Base-by-base conservation (phyloP, 2,888 invertebrate genomes). In the Euplagia quadripunctaria region DNA sequence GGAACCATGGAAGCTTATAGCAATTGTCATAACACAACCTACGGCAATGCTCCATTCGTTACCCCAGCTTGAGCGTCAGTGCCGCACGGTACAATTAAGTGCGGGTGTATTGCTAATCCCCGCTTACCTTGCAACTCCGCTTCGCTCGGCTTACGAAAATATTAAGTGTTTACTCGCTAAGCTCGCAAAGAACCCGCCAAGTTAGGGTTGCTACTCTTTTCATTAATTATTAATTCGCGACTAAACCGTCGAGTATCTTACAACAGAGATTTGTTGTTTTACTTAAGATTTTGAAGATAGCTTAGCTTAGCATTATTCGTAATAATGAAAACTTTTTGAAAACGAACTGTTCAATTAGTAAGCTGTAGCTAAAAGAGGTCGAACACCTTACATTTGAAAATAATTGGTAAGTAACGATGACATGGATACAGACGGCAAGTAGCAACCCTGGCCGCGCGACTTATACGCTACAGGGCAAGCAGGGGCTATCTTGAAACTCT, bases 91-190 rank as follows among this genome's bases (percentile, higher is more conserved):
- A 64, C 64, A 55, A 55, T 64, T 7, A 55, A 55, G 43, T 20
- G 63, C 31, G 20, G 49, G 11, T 64, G 12, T 64, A 20, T 16
- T 31, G 14, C 14, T 51, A 64, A 51, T 20, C 64, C 20, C 41
- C 58, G 61, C 63, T 63, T 31, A 49, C 20, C 61, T 49, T 31
- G 31, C 51, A n/a, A 42, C 14, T 12, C 43, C 4, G 42, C 55
- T 55, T 12, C 49, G 31, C 31, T 31, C 55, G 7, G n/a, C 55
- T 55, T n/a, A 58, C 61, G 0, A 7, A 3, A 43, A 46, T 11
- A 9, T 64, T 64, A 42, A 71, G 49, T 58, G 71, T 63, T 67
- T 31, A 31, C 43, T 52, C 52, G 51, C 4, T 52, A 51, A 64
- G 51, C 63, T 46, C 43, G 55, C 8, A 12, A 55, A 42, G n/a